Conservation (phyloP, 1,140 invertebrate genomes). For the Drosophila burlai region DNA sequence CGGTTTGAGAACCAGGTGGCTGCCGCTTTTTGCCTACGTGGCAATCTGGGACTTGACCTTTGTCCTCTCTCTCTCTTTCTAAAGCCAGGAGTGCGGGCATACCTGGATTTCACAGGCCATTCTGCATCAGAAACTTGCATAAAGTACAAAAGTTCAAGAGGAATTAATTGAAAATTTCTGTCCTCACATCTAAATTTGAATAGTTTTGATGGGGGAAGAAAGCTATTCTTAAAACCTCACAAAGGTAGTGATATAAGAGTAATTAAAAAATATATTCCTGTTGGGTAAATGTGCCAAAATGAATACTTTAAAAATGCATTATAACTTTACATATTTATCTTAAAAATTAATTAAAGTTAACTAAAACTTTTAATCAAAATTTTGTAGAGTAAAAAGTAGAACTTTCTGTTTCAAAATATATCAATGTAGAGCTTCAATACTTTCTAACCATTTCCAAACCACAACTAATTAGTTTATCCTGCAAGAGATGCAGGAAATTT, state of each 20-base stretch:
- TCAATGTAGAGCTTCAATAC: neutral
- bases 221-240: neutral
- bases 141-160: conserved; percentile 8
- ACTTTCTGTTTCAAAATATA: neutral
- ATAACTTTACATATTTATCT: neutral
- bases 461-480: no score
- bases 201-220: neutral
- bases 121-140: conserved; percentile 20
- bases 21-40: conserved; percentile 34
- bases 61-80: conserved; percentile 22
- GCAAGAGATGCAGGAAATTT: neutral
- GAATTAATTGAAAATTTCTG: conserved; percentile 28
- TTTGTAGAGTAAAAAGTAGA: neutral
- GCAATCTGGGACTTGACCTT: conserved; percentile 60
- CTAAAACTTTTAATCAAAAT: neutral
- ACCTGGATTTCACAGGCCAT: conserved; percentile 16
- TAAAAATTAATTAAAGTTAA: neutral
- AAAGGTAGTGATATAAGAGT: neutral
- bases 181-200: conserved; percentile 11
- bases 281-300: no score
- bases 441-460: neutral
- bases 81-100: conserved; percentile 8
- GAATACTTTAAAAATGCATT: no score
- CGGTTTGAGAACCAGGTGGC: conserved; percentile 18
- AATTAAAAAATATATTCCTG: neutral